A percentile compares a stretch with the other conserved stretches of the same genome.
These are phyloP conservation scores for Crotalus viridis DNA, from an alignment of 2,113 vertebrate species.

Conservation along the genomic window DNA sequence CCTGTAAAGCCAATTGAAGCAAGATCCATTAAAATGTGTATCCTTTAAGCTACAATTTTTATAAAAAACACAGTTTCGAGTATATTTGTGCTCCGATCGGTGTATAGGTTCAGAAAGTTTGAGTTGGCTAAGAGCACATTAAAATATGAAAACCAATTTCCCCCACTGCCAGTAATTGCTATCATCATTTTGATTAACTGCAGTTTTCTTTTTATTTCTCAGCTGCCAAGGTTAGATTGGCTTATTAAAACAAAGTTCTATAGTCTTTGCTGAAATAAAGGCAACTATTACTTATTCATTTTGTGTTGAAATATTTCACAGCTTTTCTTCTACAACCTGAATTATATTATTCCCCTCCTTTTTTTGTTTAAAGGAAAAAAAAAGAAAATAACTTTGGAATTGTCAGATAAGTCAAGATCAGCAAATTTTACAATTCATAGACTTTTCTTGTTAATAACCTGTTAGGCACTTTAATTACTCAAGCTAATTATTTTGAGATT, in stretches of 20 bases:
- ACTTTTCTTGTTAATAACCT: constrained; percentile 66
- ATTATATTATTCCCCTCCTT: constrained; percentile 38
- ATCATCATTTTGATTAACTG: not conserved
- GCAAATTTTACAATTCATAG: constrained; percentile 65
- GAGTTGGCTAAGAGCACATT: not conserved
- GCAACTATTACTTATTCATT: constrained; percentile 47
- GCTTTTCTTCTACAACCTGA: constrained; percentile 43
- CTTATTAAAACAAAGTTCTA: constrained; percentile 9
- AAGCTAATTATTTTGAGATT: constrained; percentile 71
- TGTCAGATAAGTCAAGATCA: constrained; percentile 64
- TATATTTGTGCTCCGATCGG: not conserved
- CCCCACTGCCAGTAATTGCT: not conserved
- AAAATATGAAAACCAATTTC: not conserved
- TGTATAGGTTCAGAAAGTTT: not conserved
- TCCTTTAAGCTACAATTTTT: not conserved
- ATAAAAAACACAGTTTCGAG: not conserved
- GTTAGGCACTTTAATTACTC: constrained; percentile 74
- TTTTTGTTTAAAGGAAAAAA: constrained; percentile 42
- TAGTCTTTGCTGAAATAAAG: not conserved
- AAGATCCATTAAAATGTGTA: not conserved
- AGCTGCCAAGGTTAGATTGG: not conserved
- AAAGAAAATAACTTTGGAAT: constrained; percentile 57
- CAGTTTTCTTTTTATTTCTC: not conserved
- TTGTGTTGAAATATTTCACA: constrained; percentile 49
- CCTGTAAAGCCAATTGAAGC: not conserved